These are phyloP conservation scores for Caenorhabditis inopinata DNA, from an alignment of 1,140 invertebrate genomes.

Conservation along the genomic window DNA sequence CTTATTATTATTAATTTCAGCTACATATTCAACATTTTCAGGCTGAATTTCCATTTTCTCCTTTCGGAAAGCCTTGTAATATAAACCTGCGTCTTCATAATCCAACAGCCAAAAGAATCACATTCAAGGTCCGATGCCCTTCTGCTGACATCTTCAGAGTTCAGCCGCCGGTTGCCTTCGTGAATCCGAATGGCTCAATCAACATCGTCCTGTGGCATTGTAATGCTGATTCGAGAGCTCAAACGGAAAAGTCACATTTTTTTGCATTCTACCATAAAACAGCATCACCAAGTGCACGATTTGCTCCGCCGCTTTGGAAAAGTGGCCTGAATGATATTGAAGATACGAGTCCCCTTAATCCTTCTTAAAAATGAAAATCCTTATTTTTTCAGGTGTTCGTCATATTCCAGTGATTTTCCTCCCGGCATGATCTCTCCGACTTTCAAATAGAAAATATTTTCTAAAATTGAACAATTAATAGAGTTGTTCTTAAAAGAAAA, in stretches of 20 bases:
- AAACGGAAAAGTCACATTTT: not conserved
- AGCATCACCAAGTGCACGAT: no score
- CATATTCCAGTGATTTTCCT: no score
- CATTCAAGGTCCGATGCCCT: conserved; percentile 30
- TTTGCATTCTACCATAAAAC: conserved; percentile 43
- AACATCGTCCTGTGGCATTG: conserved; percentile 23
- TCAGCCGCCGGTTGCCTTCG: conserved; percentile 35
- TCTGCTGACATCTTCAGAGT: conserved; percentile 43
- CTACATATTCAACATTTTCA: not conserved
- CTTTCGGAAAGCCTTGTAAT: not conserved
- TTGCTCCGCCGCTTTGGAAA: no score
- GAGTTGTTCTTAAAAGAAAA: no score
- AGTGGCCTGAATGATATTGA: no score
- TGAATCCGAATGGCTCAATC: conserved; percentile 5
- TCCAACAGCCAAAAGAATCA: not conserved
- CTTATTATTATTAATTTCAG: no score
- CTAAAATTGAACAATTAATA: no score
- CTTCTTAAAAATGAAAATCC: no score
- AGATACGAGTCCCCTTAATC: no score
- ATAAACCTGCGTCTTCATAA: not conserved
- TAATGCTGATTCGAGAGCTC: not conserved
- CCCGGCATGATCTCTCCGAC: no score
- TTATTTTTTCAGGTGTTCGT: no score
- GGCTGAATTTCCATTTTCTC: not conserved
- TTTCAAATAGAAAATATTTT: no score